Percentiles rank a stretch among this genome's conserved stretches.
Conservation (phyloP, 1,140 invertebrate genomes). For the Cydia amplana region DNA sequence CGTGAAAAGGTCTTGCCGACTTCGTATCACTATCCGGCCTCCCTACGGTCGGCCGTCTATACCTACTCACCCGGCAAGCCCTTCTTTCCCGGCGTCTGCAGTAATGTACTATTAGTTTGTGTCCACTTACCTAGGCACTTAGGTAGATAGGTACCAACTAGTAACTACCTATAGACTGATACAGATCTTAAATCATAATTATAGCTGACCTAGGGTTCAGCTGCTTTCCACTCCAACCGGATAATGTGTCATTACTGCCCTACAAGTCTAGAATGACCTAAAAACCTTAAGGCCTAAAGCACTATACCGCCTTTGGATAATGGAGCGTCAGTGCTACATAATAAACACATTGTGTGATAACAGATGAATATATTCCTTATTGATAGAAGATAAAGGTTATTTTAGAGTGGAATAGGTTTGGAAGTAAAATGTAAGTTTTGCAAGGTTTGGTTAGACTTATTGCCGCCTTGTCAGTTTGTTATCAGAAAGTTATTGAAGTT, state of each 20-base stretch:
- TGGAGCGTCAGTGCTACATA: neutral
- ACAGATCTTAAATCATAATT: slow-evolving; percentile 23
- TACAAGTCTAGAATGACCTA: neutral
- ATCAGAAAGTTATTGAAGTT: slow-evolving; percentile 3
- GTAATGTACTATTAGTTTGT: too few species aligned
- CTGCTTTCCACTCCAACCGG: slow-evolving; percentile 12
- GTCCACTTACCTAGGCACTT: too few species aligned
- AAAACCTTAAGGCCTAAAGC: neutral
- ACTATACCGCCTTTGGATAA: neutral
- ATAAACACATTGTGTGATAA: slow-evolving; percentile 2
- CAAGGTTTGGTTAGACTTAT: slow-evolving; percentile 1
- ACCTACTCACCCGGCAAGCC: too few species aligned
- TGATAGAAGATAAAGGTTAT: neutral
- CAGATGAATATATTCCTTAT: neutral
- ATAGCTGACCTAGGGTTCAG: slow-evolving; percentile 12
- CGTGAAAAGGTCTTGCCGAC: too few species aligned
- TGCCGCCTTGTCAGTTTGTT: slow-evolving; percentile 2
- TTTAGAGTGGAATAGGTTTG: neutral
- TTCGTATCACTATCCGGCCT: too few species aligned
- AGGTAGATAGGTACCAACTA: too few species aligned
- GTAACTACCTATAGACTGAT: neutral
- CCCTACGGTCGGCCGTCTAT: too few species aligned
- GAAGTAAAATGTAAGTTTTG: neutral
- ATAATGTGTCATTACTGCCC: neutral
- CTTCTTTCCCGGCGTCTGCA: too few species aligned